Base-by-base conservation (phyloP, 64 coral and sea anemone genomes). In the Dendronephthya gigantea region DNA sequence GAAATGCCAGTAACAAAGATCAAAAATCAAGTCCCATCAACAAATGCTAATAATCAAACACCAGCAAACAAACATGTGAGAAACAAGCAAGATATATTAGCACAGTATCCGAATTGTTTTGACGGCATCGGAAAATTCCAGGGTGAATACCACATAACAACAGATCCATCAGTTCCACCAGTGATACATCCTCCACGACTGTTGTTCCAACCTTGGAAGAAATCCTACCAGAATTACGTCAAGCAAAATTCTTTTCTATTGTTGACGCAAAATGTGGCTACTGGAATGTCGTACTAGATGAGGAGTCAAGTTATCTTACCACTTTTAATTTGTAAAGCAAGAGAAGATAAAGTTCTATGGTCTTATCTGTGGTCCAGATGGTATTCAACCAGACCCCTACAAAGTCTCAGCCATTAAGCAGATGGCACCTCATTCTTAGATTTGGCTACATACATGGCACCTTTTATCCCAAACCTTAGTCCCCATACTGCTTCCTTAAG, bases 401-500 rank as follows among this genome's bases (percentile, higher is more conserved):
- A 90, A 90, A 82, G 84, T 90, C 84, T 39, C 33, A 52, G 28
- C 81, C 52, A 55, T 86, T 86, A 11, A 62, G 62, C 12, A 86
- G 84, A 72, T 65, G 82, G 33, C 35, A 88, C 1, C 65, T 90
- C 68, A 82, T 93, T 45, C 41, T 32, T 93, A 30, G 85, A 84
- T 23, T 19, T 90, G 79, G 92, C 81, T 39, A 93, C 39, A 17
- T 88, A 93, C 88, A 93, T 90, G 85, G 72, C 88, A 39, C 83
- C 86, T 27, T 90, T 90, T 23, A 90, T 94, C 15, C 85, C 92
- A 0, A 90, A 90, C 37, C 35, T 90, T 23, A 90, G 88, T 19
- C 35, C 82, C 37, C 40, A 88, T 23, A 93, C 92, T 84, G 88
- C 84, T 37, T 58, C 88, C 0, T 40, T 90, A 6, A 39, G 84